Evolutionary conservation across 2,888 invertebrate species (phyloP), one percentile per base, ranked within the genome.

Genomic region (Lagria hirta): DNA sequence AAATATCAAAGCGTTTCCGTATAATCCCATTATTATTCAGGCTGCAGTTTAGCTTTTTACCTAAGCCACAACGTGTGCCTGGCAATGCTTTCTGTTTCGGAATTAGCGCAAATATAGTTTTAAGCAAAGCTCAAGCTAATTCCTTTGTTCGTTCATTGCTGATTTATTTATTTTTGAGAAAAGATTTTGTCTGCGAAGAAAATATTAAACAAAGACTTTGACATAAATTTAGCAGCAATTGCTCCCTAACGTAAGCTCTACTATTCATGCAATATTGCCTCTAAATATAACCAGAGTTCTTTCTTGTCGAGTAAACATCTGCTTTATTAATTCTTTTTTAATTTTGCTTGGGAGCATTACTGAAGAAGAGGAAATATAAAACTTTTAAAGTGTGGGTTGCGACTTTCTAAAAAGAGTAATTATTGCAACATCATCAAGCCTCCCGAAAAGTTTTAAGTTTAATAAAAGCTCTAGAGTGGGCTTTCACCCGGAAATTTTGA

Each of bases 21-120:
- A 20, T 27, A 27, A 36, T 26, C 11, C 36, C 17, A 36, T 36
- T 36, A 24, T 36, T 36, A 36, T 36, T 36, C 36, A 26, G 27
- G 16, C 14, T 36, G 27, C 36, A 36, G 13, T 36, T 26, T 10
- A n/a, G 24, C 24, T 34, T 34, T 34, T 34, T 23, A 23, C 24
- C 8, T 24, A 5, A 10, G n/a, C 13, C 12, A 8, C 34, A 18
- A 34, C 34, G 34, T 16, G 34, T 23, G 8, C 16, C n/a, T n/a
- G n/a, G n/a, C n/a, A n/a, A n/a, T n/a, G n/a, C 16, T 2, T 11
- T 26, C 26, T 8, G 14, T 6, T 8, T 26, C 30, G 3, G 23
- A 22, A 34, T 34, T 34, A 34, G 27, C 16, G 10, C 27, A 3
- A 32, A 17, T 12, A 18, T 20, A 2, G n/a, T 8, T 32, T 13